Base-by-base conservation (phyloP, 2,797 vertebrate species). In the Rhabdomys pumilio region DNA sequence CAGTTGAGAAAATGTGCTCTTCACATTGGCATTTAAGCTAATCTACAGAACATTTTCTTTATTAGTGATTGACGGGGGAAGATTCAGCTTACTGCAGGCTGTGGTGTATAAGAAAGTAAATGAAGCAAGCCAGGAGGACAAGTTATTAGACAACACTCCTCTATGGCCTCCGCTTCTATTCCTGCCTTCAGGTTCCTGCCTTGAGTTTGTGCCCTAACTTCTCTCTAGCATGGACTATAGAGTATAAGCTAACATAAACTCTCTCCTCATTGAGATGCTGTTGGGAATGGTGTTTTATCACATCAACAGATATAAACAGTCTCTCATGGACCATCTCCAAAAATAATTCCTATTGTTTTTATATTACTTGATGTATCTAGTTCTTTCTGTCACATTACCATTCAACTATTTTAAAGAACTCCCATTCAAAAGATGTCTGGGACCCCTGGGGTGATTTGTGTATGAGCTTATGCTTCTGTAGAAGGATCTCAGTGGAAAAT, bases 331-430 rank as follows among this genome's bases (percentile, higher is more conserved):
- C 24, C n/a, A 55, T 87, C 63, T 91, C 3, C 55, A 61, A 34
- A 87, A 89, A 77, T 50, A 38, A 47, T 17, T 57, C 10, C 2
- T 50, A 20, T 65, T 3, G 59, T 17, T 59, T 92, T 92, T 85
- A 93, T 29, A 80, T 41, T 22, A 87, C 22, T 53, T 6, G n/a
- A 67, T 93, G 1, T 24, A 31, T 86, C 12, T 76, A 2, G 31
- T 22, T 95, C 53, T 93, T 13, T 61, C 26, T 31, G 73, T 90
- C 76, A 41, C 4, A 95, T 85, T 93, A 82, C 12, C 55, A 91
- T 90, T 83, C 57, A 69, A 94, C 88, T 1, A 57, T 84, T 17
- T 65, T 67, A 73, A 89, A 89, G 6, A 91, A 50, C 79, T 93
- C 34, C 0, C 69, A 13, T 91, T 88, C 53, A 90, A 95, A 96